Percentiles rank a stretch among this genome's conserved stretches.
phyloP scores from a whole-genome alignment of 2,888 invertebrate genomes.

The Athrips mouffetella region DNA sequence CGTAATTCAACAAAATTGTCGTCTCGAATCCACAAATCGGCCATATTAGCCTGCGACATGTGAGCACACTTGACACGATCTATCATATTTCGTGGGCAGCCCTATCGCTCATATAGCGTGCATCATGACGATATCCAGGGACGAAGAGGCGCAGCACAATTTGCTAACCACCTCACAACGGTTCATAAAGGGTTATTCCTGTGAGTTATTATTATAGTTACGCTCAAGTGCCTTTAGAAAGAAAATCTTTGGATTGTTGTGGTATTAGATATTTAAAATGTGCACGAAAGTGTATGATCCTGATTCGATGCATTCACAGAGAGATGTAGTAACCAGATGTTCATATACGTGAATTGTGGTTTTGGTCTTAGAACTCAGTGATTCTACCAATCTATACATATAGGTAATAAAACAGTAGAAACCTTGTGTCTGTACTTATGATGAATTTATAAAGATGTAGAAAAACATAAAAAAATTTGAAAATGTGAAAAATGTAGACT shows the following conservation, averaged over 20 bases:
- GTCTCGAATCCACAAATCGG: neutral
- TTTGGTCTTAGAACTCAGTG: too few species aligned
- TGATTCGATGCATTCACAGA: too few species aligned
- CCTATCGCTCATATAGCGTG: constrained; percentile 52
- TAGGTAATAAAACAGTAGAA: too few species aligned
- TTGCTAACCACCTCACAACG: constrained; percentile 38
- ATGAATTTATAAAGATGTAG: too few species aligned
- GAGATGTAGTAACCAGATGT: too few species aligned
- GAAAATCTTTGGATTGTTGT: neutral
- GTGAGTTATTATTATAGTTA: constrained; percentile 53
- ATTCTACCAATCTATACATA: too few species aligned
- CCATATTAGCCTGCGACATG: constrained; percentile 6
- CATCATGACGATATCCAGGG: constrained; percentile 41
- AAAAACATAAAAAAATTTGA: too few species aligned
- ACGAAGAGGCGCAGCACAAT: constrained; percentile 39
- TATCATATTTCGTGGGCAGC: constrained; percentile 27
- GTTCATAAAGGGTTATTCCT: constrained; percentile 54
- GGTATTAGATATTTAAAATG: too few species aligned
- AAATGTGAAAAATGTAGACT: too few species aligned
- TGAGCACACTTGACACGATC: constrained; percentile 12
- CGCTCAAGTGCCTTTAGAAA: constrained; percentile 16
- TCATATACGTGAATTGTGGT: too few species aligned
- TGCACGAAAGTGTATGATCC: neutral
- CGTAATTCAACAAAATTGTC: constrained; percentile 3
- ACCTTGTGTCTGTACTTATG: too few species aligned